These are phyloP conservation scores for Petrocephalus sullivani DNA, from an alignment of 2,797 vertebrate genomes.

Conservation along the genomic window DNA sequence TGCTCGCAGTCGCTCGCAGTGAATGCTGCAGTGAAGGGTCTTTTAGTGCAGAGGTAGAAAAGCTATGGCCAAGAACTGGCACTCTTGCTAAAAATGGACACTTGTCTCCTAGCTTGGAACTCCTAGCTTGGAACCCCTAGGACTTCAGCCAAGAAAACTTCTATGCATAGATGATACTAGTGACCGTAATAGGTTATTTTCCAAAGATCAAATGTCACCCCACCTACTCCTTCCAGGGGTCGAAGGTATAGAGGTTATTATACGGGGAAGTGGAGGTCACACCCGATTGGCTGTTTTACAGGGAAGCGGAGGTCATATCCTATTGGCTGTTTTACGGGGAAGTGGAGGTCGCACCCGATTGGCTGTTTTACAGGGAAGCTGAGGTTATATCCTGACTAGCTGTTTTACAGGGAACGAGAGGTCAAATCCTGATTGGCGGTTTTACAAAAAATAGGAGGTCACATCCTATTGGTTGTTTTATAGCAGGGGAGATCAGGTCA, in stretches of 20 bases:
- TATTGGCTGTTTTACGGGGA: not conserved
- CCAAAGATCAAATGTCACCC: not conserved
- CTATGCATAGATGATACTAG: not conserved
- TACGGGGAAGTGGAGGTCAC: not conserved
- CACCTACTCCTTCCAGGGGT: not conserved
- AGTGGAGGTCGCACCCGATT: not conserved
- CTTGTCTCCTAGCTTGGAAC: not conserved
- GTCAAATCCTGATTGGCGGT: not conserved
- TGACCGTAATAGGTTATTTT: not conserved
- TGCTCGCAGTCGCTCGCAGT: not conserved
- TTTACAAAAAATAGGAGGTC: not conserved
- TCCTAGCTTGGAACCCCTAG: not conserved
- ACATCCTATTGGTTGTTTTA: not conserved
- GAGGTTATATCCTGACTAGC: not conserved
- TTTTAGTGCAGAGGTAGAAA: not conserved
- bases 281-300: not conserved
- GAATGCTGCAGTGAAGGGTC: not conserved
- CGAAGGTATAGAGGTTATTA: not conserved
- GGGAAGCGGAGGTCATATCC: not conserved
- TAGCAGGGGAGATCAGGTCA: not conserved
- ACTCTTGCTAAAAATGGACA: not conserved
- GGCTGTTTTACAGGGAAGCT: not conserved
- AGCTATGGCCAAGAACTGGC: not conserved
- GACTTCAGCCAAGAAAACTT: not conserved
- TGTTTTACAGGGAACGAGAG: not conserved